phyloP scores from a whole-genome alignment of 2,797 vertebrate genomes.

The Cichlasoma orientale region DNA sequence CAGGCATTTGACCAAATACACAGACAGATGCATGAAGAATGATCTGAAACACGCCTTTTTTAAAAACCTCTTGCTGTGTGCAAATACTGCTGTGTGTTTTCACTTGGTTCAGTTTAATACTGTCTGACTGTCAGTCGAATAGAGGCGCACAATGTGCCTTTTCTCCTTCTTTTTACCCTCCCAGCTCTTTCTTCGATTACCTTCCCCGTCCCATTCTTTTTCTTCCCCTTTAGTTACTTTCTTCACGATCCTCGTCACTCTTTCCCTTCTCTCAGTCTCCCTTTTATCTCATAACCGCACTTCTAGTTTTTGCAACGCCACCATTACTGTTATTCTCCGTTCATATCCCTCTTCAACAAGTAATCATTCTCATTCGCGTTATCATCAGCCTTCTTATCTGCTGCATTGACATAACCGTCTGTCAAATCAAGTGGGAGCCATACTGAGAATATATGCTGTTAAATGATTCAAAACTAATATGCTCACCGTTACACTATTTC shows the following conservation, averaged over 20 bases:
- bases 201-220: neutral
- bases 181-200: neutral
- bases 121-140: neutral
- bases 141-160: neutral
- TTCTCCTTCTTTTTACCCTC: neutral
- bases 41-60: neutral
- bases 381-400: constrained; percentile 33
- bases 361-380: constrained; percentile 34
- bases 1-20: neutral
- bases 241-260: neutral
- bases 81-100: neutral
- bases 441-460: constrained; percentile 35
- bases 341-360: constrained; percentile 14
- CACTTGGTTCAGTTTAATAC: neutral
- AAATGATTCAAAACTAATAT: constrained; percentile 58
- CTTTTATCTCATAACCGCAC: neutral
- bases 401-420: constrained; percentile 19
- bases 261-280: neutral
- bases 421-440: constrained; percentile 30
- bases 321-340: constrained; percentile 11
- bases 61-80: neutral
- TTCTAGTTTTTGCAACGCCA: constrained; percentile 24
- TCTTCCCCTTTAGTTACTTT: neutral
- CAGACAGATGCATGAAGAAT: too few relatives aligned
- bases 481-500: neutral